Evolutionary conservation across 2,797 vertebrate genomes (phyloP), one percentile per base, ranked within the genome.

Genomic region (Anolis apletophallus): DNA sequence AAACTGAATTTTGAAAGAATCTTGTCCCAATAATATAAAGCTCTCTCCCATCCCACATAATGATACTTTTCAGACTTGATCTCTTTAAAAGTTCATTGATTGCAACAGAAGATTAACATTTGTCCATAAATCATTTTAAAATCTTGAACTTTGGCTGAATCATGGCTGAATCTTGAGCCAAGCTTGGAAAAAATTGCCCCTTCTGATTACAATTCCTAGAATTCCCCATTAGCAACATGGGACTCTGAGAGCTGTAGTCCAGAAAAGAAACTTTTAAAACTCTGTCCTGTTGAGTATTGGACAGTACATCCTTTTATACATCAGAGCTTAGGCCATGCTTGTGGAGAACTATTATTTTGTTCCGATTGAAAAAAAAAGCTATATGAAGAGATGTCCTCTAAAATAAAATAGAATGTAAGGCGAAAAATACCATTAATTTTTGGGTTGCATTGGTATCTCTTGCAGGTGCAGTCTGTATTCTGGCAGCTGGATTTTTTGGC

Each of bases 401-500:
- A 77, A 77, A 55, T 52, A 36, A 75, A 77, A 34, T 29, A 57
- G 34, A 23, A 16, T 61, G 26, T 3, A 80, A 61, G 8, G 7
- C 36, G 29, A 77, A 32, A 79, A 73, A 74, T 34, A 36, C 57
- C 40, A 59, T 5, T 17, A 17, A 40, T 40, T 19, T 73, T 54
- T n/a, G 90, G 88, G 90, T 91, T 95, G 84, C 67, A 67, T 91
- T 52, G 54, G 40, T 90, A 40, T 84, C 90, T 29, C 81, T 91
- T 91, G 52, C 93, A 92, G 93, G 93, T 94, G 94, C 91, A 94
- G 73, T 69, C 8, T 34, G 88, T 94, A 76, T 80, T 2, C 90
- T 91, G 93, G 90, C 89, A 88, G 84, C 75, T 90, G 91, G 89
- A 78, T 87, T 80, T 23, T 89, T 94, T 95, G 96, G 94, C 94